A percentile compares a stretch with the other conserved stretches of the same genome.
phyloP scores from a whole-genome alignment of 2,113 vertebrate genomes.

The Pseudopipra pipra region DNA sequence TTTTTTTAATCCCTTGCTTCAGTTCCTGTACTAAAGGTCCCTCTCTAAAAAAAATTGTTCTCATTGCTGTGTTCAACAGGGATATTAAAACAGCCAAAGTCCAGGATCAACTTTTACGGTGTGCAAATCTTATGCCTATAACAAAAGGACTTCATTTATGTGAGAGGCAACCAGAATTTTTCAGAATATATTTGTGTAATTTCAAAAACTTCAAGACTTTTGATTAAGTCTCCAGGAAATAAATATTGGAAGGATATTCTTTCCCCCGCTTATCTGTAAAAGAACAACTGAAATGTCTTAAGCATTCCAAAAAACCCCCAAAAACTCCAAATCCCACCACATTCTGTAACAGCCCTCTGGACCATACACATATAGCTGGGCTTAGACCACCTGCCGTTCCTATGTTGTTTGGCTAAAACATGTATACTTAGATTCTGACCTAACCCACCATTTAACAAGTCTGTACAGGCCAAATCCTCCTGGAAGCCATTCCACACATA shows the following conservation, averaged over 20 bases:
- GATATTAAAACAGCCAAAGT: not conserved
- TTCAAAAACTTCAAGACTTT: not conserved
- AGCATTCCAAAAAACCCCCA: not conserved
- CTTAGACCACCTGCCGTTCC: not conserved
- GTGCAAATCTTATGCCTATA: not conserved
- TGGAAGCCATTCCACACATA: not conserved
- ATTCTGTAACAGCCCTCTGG: not conserved
- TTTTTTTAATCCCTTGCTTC: not conserved
- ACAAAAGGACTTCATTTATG: not conserved
- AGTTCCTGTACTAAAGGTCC: not conserved
- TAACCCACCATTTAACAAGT: not conserved
- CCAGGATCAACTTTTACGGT: not conserved
- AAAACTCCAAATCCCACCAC: not conserved
- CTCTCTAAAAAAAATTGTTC: not conserved
- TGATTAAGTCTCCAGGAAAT: not conserved
- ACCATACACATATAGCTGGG: not conserved
- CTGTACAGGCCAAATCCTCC: not conserved
- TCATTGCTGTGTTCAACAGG: not conserved
- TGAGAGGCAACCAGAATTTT: not conserved
- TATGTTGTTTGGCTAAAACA: not conserved
- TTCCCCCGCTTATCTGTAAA: not conserved
- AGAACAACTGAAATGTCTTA: not conserved
- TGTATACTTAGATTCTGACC: not conserved
- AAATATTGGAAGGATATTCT: not conserved
- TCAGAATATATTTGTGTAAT: not conserved